Base-by-base conservation (phyloP, 2,888 invertebrate species). In the Patella depressa region DNA sequence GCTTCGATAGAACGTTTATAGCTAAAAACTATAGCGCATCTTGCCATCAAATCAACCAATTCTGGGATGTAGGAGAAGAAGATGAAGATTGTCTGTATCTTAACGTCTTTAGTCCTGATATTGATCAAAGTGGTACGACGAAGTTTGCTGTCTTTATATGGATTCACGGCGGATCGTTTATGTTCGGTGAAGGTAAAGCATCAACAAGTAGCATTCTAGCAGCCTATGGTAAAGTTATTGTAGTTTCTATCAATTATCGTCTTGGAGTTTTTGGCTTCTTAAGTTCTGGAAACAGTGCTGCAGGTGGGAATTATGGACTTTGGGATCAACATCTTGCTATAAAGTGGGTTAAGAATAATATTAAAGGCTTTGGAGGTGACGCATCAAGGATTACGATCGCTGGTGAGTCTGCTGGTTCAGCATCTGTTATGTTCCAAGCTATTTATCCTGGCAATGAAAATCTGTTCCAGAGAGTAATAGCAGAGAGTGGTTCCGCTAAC, bases 391-490 rank as follows among this genome's bases (percentile, higher is more conserved):
- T 88, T 5, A 85, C 87, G 1, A 53, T 88, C 17, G 84, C 82
- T 65, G 88, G 88, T 14, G 84, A 86, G 75, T 85, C 85, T 45
- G 87, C 87, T 5, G 88, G 88, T 2, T 85, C 83, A 5, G 80
- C 80, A 3, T 81, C 83, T 78, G 85, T 80, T 1, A 78, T 81
- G 11, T 78, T 82, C 54, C 85, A 86, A 12, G 81, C 84, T 4
- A 24, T 85, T n/a, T 83, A 84, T 74, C 84, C 84, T 0, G 76
- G 77, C 54, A 84, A 81, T 73, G 78, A 79, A 79, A 84, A 85
- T 15, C 74, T 87, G 19, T 86, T 88, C 74, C 83, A 83, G 3
- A 75, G 85, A 24, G 81, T 80, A 2, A 86, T 87, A 11, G 83
- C 83, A 3, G 82, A 86, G 76, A 86, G 86, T 74, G 87, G 87